Conservation (phyloP, 2,797 vertebrate genomes). For the Netta rufina region DNA sequence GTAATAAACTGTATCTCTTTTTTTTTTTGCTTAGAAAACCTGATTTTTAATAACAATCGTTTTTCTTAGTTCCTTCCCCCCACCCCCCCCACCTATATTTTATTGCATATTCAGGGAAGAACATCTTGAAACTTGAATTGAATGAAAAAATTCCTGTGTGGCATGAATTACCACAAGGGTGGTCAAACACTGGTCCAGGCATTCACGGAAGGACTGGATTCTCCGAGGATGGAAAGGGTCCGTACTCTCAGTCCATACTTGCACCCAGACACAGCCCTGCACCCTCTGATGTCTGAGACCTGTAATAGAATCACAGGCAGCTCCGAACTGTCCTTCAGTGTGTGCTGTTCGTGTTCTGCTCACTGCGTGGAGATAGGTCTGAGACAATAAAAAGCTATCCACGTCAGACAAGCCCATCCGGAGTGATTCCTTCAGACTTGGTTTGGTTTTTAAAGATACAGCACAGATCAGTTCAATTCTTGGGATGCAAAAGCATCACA, state of each 20-base stretch:
- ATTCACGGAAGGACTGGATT: background rate
- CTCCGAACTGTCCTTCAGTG: background rate
- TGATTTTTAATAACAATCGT: background rate
- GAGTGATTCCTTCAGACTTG: background rate
- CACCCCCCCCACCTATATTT: background rate
- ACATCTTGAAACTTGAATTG: background rate
- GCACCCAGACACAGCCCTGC: background rate
- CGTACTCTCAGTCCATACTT: too few species aligned
- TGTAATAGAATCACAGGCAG: background rate
- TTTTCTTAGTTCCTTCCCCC: background rate
- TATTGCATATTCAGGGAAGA: background rate
- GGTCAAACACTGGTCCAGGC: background rate
- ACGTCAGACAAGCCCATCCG: background rate
- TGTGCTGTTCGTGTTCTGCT: background rate
- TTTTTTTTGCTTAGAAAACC: background rate
- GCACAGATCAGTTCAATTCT: background rate
- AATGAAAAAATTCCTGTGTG: too few species aligned
- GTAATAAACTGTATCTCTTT: background rate
- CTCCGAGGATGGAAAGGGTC: too few species aligned
- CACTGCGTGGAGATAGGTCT: background rate
- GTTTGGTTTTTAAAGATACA: background rate
- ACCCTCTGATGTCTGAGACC: background rate
- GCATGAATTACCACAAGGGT: background rate
- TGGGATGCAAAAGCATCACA: background rate
- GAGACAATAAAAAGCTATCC: background rate